Evolutionary conservation across 2,113 vertebrate species (phyloP).

Genomic region (Rhinopomastus cyanomelas): DNA sequence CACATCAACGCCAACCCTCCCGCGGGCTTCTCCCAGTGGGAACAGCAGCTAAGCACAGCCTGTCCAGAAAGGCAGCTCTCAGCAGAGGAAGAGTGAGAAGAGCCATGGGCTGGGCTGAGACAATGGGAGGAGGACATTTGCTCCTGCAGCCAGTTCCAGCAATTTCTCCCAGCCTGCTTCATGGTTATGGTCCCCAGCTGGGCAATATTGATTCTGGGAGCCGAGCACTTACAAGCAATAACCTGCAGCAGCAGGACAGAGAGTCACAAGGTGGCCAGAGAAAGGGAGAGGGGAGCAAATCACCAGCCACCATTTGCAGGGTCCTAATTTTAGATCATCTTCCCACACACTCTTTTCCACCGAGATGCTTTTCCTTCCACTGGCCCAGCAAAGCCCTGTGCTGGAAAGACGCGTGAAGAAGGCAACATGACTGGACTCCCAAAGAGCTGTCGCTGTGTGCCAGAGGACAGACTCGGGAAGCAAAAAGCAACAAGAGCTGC

Average conservation of each 20-base stretch:
- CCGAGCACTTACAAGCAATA: background rate
- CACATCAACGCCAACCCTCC: background rate
- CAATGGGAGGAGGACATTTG: rapidly evolving
- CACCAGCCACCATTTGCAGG: background rate
- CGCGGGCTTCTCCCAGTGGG: background rate
- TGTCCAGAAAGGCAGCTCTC: background rate
- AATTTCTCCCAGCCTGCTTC: background rate
- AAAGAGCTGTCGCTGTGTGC: background rate
- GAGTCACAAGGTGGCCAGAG: background rate
- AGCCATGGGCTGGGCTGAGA: background rate
- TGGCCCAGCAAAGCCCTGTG: background rate
- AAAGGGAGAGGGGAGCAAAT: background rate
- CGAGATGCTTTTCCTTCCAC: background rate
- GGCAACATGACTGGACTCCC: background rate
- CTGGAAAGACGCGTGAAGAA: background rate
- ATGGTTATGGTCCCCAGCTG: conserved; percentile 19
- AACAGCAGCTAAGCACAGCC: background rate
- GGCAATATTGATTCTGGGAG: background rate
- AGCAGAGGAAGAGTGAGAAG: background rate
- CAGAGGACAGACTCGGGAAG: background rate
- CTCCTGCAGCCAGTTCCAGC: conserved; percentile 12
- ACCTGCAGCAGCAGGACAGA: background rate
- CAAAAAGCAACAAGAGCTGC: background rate
- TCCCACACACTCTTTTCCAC: background rate
- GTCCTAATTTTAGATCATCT: background rate